phyloP scores from a whole-genome alignment of 2,888 invertebrate genomes.

The Falcaria lacertinaria region DNA sequence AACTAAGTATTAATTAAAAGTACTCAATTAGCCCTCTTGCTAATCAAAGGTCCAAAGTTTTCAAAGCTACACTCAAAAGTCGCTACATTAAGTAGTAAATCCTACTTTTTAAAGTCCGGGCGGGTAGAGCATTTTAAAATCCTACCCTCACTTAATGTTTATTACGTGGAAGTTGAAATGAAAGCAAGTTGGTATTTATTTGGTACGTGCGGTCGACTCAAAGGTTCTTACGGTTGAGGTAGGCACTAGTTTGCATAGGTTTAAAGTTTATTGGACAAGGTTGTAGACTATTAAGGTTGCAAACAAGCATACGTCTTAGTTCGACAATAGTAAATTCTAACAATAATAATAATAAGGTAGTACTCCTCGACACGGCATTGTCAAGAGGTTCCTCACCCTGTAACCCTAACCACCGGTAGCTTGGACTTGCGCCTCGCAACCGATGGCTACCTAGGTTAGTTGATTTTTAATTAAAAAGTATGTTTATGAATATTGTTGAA shows the following conservation, averaged over 20 bases:
- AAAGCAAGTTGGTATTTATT: conserved; percentile 51
- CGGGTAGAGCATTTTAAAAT: conserved; percentile 9
- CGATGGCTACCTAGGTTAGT: too few relatives aligned
- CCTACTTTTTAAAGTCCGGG: neutral
- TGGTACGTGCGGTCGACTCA: conserved; percentile 53
- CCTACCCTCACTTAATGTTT: conserved; percentile 38
- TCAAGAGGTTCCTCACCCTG: too few relatives aligned
- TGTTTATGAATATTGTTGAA: too few relatives aligned
- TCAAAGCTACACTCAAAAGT: neutral
- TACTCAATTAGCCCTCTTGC: neutral
- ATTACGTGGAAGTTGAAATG: conserved; percentile 45
- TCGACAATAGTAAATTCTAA: too few relatives aligned
- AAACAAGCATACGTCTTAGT: too few relatives aligned
- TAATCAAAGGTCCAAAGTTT: neutral
- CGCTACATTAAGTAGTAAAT: neutral
- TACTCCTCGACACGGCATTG: too few relatives aligned
- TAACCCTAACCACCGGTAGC: too few relatives aligned
- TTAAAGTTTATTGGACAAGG: neutral
- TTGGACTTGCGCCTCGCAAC: too few relatives aligned
- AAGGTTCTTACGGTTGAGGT: conserved; percentile 39
- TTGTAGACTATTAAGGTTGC: too few relatives aligned
- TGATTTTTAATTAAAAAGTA: too few relatives aligned
- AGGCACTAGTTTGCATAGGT: conserved; percentile 17
- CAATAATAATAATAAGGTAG: too few relatives aligned
- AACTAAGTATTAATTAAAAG: too few relatives aligned